A percentile compares a stretch with the other conserved stretches of the same genome.
Conservation (phyloP, 2,113 vertebrate species). For the Trichechus manatus region DNA sequence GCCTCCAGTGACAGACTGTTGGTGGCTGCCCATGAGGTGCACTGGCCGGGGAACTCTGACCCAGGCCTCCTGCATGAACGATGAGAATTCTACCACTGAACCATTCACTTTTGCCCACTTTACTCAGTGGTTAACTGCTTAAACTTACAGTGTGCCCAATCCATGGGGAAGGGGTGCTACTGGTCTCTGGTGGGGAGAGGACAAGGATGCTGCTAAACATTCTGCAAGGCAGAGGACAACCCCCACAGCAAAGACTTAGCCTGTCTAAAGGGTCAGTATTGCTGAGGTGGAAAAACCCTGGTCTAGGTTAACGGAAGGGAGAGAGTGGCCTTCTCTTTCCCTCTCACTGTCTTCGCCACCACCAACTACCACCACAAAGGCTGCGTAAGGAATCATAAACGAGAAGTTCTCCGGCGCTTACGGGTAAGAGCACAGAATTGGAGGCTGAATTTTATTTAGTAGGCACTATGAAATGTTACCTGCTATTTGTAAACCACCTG, state of each 20-base stretch:
- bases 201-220: background rate
- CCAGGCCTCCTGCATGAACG: too few species aligned
- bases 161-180: fast-evolving
- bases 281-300: background rate
- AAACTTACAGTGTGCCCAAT: background rate
- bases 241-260: background rate
- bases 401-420: background rate
- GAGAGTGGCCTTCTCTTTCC: background rate
- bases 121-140: background rate
- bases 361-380: background rate
- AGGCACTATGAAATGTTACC: background rate
- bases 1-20: too few species aligned
- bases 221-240: too few species aligned
- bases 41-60: too few species aligned
- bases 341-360: background rate
- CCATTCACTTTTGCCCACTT: background rate
- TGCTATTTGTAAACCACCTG: background rate
- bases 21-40: too few species aligned
- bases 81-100: too few species aligned
- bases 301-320: background rate
- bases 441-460: background rate
- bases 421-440: background rate
- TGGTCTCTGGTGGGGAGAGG: background rate
- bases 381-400: background rate
- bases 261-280: background rate